phyloP scores from a whole-genome alignment of 1,140 invertebrate species.

The Hydropsyche tenuis region DNA sequence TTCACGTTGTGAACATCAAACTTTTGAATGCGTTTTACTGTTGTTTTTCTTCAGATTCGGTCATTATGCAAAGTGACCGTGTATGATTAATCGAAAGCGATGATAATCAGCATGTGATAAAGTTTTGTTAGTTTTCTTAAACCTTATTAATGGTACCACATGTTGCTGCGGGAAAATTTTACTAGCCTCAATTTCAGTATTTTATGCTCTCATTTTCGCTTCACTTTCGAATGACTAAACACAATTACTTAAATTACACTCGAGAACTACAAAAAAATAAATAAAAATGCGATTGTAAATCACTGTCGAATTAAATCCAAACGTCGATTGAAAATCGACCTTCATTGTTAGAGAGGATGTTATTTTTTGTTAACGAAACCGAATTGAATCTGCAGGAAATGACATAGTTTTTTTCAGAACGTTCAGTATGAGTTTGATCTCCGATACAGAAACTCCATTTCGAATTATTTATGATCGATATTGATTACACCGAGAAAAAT shows the following conservation, averaged over 20 bases:
- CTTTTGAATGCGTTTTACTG: too few relatives aligned
- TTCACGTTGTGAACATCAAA: too few relatives aligned
- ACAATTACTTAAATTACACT: neutral
- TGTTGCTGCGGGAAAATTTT: neutral
- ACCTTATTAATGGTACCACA: too few relatives aligned
- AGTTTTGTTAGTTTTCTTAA: neutral
- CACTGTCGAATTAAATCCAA: neutral
- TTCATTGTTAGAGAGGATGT: constrained; percentile 7
- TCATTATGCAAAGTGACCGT: too few relatives aligned
- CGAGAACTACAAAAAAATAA: too few relatives aligned
- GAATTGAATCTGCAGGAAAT: constrained; percentile 6
- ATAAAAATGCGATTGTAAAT: neutral
- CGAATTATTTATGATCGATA: neutral
- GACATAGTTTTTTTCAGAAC: neutral
- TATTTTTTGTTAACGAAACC: neutral
- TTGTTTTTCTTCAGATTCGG: too few relatives aligned
- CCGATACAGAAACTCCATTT: neutral
- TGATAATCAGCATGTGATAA: too few relatives aligned
- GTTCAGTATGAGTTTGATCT: neutral
- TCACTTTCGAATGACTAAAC: constrained; percentile 6
- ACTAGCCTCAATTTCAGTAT: neutral
- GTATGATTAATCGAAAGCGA: too few relatives aligned
- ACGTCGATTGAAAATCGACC: neutral
- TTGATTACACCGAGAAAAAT: too few relatives aligned
- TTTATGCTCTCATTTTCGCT: neutral